Evolutionary conservation across 2,888 invertebrate genomes (phyloP).

Genomic region (Netelia melanura): DNA sequence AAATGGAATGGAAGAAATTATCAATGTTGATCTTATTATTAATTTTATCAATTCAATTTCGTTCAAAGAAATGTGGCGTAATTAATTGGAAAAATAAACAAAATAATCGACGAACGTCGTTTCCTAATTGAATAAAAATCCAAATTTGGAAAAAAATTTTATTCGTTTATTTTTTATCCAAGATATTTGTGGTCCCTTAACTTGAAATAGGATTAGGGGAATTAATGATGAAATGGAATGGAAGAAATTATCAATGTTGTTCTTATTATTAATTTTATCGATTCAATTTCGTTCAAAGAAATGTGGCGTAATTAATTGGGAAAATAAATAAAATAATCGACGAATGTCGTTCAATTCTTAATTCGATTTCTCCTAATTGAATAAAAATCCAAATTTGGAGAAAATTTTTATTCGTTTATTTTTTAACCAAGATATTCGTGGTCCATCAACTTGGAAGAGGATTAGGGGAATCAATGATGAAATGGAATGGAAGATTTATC

Average conservation of each 20-base stretch:
- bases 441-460: constrained; percentile 57
- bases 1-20: constrained; percentile 46
- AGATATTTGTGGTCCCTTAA: constrained; percentile 38
- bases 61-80: neutral
- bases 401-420: too few relatives aligned
- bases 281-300: neutral
- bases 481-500: constrained; percentile 39
- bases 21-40: neutral
- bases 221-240: constrained; percentile 52
- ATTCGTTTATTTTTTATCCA: neutral
- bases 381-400: too few relatives aligned
- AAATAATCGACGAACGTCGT: too few relatives aligned
- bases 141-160: too few relatives aligned
- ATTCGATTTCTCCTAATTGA: too few relatives aligned
- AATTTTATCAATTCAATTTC: neutral
- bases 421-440: constrained; percentile 26
- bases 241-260: constrained; percentile 33
- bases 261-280: neutral
- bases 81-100: too few relatives aligned
- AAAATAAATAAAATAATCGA: too few relatives aligned
- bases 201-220: constrained; percentile 58
- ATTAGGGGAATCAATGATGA: constrained; percentile 57
- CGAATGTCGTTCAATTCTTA: too few relatives aligned
- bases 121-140: too few relatives aligned
- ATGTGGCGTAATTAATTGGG: neutral